Evolutionary conservation across 2,797 vertebrate species (phyloP).

Genomic region (Distichodus sexfasciatus): DNA sequence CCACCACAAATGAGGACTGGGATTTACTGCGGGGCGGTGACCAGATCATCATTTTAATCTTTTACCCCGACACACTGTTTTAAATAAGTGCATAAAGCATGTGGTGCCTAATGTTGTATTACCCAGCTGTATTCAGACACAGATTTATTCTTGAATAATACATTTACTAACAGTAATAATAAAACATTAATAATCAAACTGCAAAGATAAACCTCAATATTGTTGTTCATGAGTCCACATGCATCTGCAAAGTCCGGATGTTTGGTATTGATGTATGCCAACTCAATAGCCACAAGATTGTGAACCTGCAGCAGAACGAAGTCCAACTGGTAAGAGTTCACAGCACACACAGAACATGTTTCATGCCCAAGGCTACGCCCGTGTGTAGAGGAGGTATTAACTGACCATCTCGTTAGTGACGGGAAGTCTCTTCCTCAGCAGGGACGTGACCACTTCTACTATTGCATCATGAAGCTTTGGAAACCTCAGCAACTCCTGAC

Average conservation of each 20-base stretch:
- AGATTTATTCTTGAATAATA: too few relatives aligned
- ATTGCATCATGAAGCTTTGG: slow-evolving; percentile 98
- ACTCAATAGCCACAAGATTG: slow-evolving; percentile 95
- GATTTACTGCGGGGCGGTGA: too few relatives aligned
- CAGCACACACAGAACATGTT: too few relatives aligned
- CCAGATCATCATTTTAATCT: not conserved
- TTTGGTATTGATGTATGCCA: slow-evolving; percentile 99
- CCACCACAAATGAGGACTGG: not conserved
- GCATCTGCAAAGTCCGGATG: slow-evolving; percentile 98
- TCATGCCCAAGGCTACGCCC: too few relatives aligned
- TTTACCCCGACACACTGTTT: not conserved
- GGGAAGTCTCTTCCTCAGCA: slow-evolving; percentile 91
- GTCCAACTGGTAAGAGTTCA: too few relatives aligned
- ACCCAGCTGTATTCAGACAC: too few relatives aligned
- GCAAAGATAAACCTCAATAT: slow-evolving; percentile 83
- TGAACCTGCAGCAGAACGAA: slow-evolving; percentile 79
- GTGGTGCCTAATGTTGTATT: too few relatives aligned
- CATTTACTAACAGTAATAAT: too few relatives aligned
- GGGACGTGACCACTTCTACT: slow-evolving; percentile 96
- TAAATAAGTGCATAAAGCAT: too few relatives aligned
- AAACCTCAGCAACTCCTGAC: slow-evolving; percentile 92
- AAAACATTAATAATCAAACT: not conserved
- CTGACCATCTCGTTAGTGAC: slow-evolving; percentile 97
- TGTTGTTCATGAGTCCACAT: slow-evolving; percentile 97
- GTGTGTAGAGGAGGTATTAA: too few relatives aligned